Evolutionary conservation across 2,888 invertebrate species (phyloP).

Genomic region (Eristalinus sepulchralis): DNA sequence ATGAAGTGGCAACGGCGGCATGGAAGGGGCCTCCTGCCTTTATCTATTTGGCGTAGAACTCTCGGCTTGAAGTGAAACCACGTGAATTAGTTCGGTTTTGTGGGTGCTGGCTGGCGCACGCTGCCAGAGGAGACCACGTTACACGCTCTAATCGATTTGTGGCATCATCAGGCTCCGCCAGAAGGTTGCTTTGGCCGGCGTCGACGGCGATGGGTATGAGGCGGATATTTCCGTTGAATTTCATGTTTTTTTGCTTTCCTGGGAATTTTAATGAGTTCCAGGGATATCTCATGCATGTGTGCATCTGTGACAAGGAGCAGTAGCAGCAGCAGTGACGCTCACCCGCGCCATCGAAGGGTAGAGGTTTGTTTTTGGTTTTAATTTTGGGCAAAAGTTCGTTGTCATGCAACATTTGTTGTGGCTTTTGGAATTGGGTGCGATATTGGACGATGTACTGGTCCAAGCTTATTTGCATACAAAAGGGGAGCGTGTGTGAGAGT

Average conservation of each 20-base stretch:
- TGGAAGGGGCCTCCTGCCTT: background rate
- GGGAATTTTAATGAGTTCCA: background rate
- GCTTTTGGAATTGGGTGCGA: conserved; percentile 36
- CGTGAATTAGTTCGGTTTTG: conserved; percentile 41
- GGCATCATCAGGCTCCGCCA: conserved; percentile 52
- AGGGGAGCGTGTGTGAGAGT: background rate
- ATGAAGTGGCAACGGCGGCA: background rate
- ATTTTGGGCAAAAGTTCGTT: conserved; percentile 55
- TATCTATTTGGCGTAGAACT: conserved; percentile 51
- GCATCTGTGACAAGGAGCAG: background rate
- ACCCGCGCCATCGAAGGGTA: background rate
- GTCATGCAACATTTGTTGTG: conserved; percentile 55
- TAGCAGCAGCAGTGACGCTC: background rate
- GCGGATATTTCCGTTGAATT: background rate
- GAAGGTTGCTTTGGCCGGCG: background rate
- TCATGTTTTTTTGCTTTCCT: background rate
- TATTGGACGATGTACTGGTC: conserved; percentile 10
- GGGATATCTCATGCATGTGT: background rate
- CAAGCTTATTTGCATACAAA: background rate
- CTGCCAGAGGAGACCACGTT: conserved; percentile 52
- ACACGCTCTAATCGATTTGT: conserved; percentile 69
- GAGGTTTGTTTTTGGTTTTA: conserved; percentile 63
- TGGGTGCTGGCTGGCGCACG: conserved; percentile 23
- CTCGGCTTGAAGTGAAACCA: conserved; percentile 33
- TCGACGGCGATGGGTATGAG: background rate